Conservation (phyloP, 2,113 vertebrate genomes). For the Choloepus hoffmanni region DNA sequence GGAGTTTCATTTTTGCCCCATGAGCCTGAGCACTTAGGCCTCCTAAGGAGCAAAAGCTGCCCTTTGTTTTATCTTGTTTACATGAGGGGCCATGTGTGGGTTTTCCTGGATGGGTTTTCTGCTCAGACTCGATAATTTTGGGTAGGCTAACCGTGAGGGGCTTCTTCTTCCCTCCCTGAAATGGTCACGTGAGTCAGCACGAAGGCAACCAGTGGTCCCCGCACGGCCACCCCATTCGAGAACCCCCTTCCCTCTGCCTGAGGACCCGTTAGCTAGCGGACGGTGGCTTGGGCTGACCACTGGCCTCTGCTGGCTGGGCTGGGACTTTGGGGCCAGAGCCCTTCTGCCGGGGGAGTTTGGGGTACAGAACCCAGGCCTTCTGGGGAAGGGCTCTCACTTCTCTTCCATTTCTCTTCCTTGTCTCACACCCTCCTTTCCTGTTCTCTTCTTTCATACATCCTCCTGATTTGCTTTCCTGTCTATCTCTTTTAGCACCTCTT, state of each 20-base stretch:
- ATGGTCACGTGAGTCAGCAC: background rate
- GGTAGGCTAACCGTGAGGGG: background rate
- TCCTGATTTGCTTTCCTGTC: background rate
- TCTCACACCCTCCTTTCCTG: background rate
- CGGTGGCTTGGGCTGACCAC: no score
- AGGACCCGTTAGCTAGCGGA: background rate
- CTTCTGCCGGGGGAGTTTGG: background rate
- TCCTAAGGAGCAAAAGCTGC: background rate
- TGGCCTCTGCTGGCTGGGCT: background rate
- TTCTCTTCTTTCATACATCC: no score
- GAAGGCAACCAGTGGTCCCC: background rate
- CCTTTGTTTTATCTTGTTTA: background rate
- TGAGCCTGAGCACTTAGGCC: fast-evolving
- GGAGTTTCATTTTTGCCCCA: background rate
- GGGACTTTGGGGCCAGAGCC: background rate
- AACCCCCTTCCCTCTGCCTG: background rate
- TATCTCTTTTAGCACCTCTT: background rate
- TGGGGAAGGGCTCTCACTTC: background rate
- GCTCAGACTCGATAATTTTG: background rate
- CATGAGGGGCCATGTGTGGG: background rate
- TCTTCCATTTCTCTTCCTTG: background rate
- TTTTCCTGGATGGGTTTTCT: background rate
- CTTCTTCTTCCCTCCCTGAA: background rate
- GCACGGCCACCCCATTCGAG: no score
- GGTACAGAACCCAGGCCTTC: fast-evolving